phyloP scores from a whole-genome alignment of 2,888 invertebrate species.

The Harpagoxenus sublaevis region DNA sequence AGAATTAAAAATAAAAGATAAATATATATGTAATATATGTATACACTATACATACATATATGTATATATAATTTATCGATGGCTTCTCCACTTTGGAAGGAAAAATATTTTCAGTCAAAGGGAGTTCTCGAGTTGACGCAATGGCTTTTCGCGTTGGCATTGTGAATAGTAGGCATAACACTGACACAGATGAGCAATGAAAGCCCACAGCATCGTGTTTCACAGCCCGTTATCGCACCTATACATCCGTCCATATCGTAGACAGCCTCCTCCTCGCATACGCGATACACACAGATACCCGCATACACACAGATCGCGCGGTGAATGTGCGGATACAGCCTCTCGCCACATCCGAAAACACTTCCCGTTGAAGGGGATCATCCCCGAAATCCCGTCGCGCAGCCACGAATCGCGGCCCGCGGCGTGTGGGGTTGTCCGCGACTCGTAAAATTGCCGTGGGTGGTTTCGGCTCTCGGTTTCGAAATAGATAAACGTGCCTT shows the following conservation, averaged over 20 bases:
- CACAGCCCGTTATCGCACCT: conserved; percentile 23
- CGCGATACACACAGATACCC: background rate
- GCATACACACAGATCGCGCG: background rate
- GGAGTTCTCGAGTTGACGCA: too few species aligned
- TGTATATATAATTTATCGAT: background rate
- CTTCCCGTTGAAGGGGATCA: conserved; percentile 46
- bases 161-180: conserved; percentile 14
- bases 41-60: background rate
- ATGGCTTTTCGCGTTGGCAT: background rate
- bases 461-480: conserved; percentile 53
- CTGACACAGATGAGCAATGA: conserved; percentile 18
- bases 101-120: background rate
- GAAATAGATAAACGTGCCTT: conserved; percentile 60
- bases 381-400: conserved; percentile 32
- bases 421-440: conserved; percentile 11
- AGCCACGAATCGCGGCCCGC: conserved; percentile 31
- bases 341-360: conserved; percentile 49
- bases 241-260: conserved; percentile 4
- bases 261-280: conserved; percentile 14
- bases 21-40: background rate
- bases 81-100: background rate
- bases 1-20: background rate
- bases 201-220: conserved; percentile 31
- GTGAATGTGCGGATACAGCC: background rate
- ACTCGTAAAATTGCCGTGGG: conserved; percentile 62